Percentiles rank a stretch among this genome's conserved stretches.
These are phyloP conservation scores for Loris lydekkerianus DNA, from an alignment of 2,797 vertebrate genomes.

Conservation along the genomic window DNA sequence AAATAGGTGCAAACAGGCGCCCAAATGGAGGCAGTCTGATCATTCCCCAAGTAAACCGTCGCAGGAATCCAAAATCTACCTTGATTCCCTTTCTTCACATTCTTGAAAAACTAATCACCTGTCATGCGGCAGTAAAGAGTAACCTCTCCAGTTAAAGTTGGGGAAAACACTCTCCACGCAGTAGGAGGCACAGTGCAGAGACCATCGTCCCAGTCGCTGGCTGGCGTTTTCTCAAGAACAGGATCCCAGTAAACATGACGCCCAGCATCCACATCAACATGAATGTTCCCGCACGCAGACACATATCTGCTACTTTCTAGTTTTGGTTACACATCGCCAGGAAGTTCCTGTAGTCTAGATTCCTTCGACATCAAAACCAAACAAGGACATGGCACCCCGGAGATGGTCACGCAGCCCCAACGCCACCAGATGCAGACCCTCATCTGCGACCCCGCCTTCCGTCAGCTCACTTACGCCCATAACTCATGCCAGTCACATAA, in stretches of 20 bases:
- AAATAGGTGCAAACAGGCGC: neutral
- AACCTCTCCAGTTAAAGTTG: neutral
- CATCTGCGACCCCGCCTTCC: neutral
- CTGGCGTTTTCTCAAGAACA: neutral
- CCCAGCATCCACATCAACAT: neutral
- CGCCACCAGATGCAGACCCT: neutral
- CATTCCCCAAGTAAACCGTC: neutral
- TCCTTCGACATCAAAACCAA: neutral
- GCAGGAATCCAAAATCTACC: neutral
- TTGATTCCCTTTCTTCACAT: neutral
- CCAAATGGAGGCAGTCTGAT: neutral
- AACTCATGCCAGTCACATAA: neutral
- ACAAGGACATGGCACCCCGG: neutral
- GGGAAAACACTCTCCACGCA: neutral
- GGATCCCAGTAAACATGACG: neutral
- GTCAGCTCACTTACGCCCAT: neutral
- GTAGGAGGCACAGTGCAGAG: neutral
- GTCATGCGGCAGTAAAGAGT: neutral
- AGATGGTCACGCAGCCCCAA: neutral
- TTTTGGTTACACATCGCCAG: neutral
- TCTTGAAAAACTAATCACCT: slow-evolving; percentile 1
- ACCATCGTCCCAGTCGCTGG: neutral
- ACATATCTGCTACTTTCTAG: neutral
- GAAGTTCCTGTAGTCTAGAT: neutral
- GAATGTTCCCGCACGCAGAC: too few relatives aligned